Percentiles rank a stretch among this genome's conserved stretches.
These are phyloP conservation scores for Opisthograptis luteolata DNA, from an alignment of 2,888 invertebrate genomes.

Conservation along the genomic window DNA sequence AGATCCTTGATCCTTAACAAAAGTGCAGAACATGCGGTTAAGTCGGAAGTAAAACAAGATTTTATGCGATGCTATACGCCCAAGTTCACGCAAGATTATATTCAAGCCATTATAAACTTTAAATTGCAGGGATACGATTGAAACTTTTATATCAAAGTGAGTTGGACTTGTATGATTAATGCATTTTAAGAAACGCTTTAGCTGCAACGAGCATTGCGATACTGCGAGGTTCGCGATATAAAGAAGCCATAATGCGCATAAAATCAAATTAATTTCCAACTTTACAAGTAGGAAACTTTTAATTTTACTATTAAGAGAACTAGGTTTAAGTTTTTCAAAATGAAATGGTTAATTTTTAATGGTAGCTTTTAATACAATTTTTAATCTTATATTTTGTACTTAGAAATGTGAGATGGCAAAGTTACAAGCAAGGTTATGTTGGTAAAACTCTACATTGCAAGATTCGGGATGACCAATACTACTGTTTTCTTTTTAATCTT, in stretches of 20 bases:
- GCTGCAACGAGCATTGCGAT: slow-evolving; percentile 60
- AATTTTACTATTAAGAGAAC: slow-evolving; percentile 25
- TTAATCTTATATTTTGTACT: too few species aligned
- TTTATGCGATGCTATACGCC: slow-evolving; percentile 49
- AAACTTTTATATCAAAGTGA: slow-evolving; percentile 52
- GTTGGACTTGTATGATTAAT: slow-evolving; percentile 67
- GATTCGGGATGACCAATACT: too few species aligned
- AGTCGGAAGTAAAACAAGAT: slow-evolving; percentile 49
- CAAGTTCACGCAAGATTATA: slow-evolving; percentile 56
- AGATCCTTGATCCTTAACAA: slow-evolving; percentile 48
- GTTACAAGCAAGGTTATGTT: too few species aligned
- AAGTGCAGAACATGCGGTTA: slow-evolving; percentile 58
- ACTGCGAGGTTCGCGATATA: slow-evolving; percentile 51
- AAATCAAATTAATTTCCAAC: slow-evolving; percentile 40
- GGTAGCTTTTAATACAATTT: too few species aligned
- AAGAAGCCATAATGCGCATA: slow-evolving; percentile 39
- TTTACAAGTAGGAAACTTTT: slow-evolving; percentile 18
- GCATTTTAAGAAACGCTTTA: slow-evolving; percentile 72
- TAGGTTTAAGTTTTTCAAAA: too few species aligned
- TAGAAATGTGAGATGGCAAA: too few species aligned
- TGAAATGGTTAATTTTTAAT: too few species aligned
- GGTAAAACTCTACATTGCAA: too few species aligned
- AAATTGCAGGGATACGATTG: slow-evolving; percentile 53
- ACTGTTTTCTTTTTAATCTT: too few species aligned
- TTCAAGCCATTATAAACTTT: slow-evolving; percentile 55